Evolutionary conservation across 2,113 vertebrate species (phyloP), one percentile per base, ranked within the genome.

Genomic region (Corvus moneduloides): DNA sequence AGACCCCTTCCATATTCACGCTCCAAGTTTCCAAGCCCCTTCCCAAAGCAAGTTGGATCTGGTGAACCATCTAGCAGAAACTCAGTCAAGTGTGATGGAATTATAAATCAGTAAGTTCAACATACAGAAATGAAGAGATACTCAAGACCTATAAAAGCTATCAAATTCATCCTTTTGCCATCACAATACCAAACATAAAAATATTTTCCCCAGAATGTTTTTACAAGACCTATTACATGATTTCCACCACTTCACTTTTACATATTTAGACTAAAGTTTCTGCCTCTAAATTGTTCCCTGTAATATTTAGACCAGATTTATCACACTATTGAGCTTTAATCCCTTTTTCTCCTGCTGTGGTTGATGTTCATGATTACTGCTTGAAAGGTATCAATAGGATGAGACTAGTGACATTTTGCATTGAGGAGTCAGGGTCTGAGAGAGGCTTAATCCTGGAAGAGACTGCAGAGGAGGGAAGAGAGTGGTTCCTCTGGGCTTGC

Each of bases 1-100:
- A 56, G 13, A 20, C 3, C 12, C 6, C 24, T 90, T 72, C 22
- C 20, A 21, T 52, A 15, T 32, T 51, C 19, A 11, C 0, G 0
- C 19, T 68, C 5, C 13, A 83, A 64, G 10, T 77, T 93, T 85
- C 39, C 41, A 69, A 49, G 32, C 13, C 89, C 33, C n/a, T 82
- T 61, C 59, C 10, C 11, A 64, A 58, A 68, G 54, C 24, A 69
- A 68, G 41, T 15, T 66, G 28, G 14, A 27, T 64, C 6, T 52
- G 54, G 49, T 32, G 27, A 76, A 24, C 13, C 44, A 64, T 21
- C 13, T 41, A 91, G 13, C n/a, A 91, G 35, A 73, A 52, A 75
- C 10, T 71, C 30, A 26, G 10, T 27, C 37, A 81, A 61, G 5
- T 28, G 20, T 58, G 35, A 32, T 61, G 35, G 33, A 59, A 17